Percentiles rank a stretch among this genome's conserved stretches.
phyloP scores from a whole-genome alignment of 2,888 invertebrate species.

The Eupithecia vulgata region DNA sequence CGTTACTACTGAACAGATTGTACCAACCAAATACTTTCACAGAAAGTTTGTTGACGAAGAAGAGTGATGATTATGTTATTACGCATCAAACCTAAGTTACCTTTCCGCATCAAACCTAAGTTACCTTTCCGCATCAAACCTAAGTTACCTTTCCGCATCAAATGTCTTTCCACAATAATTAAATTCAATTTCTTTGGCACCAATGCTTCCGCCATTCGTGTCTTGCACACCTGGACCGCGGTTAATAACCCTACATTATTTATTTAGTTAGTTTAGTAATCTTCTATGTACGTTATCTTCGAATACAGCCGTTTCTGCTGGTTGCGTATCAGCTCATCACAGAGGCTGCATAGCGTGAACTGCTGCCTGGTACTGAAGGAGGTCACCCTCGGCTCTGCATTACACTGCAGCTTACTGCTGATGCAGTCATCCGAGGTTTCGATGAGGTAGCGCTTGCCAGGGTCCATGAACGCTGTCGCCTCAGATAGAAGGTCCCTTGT shows the following conservation, averaged over 20 bases:
- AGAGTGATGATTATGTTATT: neutral
- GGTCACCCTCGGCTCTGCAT: constrained; percentile 54
- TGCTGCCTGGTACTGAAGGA: constrained; percentile 49
- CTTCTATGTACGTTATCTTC: constrained; percentile 20
- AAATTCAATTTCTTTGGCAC: constrained; percentile 10
- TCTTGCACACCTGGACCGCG: neutral
- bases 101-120: constrained; percentile 20
- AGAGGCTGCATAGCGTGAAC: constrained; percentile 44
- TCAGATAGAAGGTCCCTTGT: constrained; percentile 46
- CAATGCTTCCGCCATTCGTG: neutral
- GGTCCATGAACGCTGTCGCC: constrained; percentile 54
- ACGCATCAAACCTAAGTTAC: no score
- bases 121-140: constrained; percentile 18
- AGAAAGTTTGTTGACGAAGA: neutral
- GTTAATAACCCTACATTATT: neutral
- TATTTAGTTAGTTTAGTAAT: constrained; percentile 13
- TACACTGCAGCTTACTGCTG: constrained; percentile 55
- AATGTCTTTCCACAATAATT: constrained; percentile 14
- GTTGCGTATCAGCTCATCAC: constrained; percentile 35
- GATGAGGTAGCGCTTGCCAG: constrained; percentile 56
- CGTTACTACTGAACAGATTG: neutral
- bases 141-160: constrained; percentile 15
- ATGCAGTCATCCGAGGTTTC: constrained; percentile 55
- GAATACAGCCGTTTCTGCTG: constrained; percentile 16
- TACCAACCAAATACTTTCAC: neutral